A percentile compares a stretch with the other conserved stretches of the same genome.
phyloP scores from a whole-genome alignment of 2,888 invertebrate species.

The Lomographa bimaculata region DNA sequence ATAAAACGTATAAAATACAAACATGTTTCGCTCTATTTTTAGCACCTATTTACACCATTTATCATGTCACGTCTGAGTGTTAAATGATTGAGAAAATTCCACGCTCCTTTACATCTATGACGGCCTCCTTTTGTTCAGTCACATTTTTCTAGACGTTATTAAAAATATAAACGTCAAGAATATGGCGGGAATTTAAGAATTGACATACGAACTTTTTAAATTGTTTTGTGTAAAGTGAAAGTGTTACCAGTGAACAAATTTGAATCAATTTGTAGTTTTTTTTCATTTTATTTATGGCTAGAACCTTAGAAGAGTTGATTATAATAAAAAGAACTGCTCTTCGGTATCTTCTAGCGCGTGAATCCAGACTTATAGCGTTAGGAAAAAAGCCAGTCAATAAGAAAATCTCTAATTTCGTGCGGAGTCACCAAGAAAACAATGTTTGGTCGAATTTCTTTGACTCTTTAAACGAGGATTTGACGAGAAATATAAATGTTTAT shows the following conservation, averaged over 20 bases:
- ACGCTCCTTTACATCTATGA: slow-evolving; percentile 28
- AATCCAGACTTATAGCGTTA: slow-evolving; percentile 57
- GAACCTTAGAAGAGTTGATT: slow-evolving; percentile 62
- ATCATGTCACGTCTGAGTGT: slow-evolving; percentile 38
- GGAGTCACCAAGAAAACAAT: slow-evolving; percentile 50
- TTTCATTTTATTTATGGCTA: slow-evolving; percentile 56
- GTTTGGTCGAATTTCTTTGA: slow-evolving; percentile 61
- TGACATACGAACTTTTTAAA: neutral
- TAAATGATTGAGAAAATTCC: slow-evolving; percentile 60
- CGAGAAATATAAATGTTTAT: slow-evolving; percentile 62
- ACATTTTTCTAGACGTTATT: too few species aligned
- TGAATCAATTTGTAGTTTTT: neutral
- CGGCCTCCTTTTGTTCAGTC: slow-evolving; percentile 21
- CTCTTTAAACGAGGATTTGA: slow-evolving; percentile 64
- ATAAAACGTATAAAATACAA: too few species aligned
- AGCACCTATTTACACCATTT: slow-evolving; percentile 36
- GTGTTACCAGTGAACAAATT: slow-evolving; percentile 8
- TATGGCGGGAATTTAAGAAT: slow-evolving; percentile 5
- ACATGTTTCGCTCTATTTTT: too few species aligned
- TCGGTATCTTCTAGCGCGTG: slow-evolving; percentile 58
- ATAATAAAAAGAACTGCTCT: slow-evolving; percentile 59
- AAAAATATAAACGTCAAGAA: neutral
- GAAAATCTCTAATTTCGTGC: slow-evolving; percentile 63
- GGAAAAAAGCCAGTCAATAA: slow-evolving; percentile 67
- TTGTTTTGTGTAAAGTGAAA: slow-evolving; percentile 1